Conservation (phyloP, 2,797 vertebrate species). For the Sebastes hubbsi region DNA sequence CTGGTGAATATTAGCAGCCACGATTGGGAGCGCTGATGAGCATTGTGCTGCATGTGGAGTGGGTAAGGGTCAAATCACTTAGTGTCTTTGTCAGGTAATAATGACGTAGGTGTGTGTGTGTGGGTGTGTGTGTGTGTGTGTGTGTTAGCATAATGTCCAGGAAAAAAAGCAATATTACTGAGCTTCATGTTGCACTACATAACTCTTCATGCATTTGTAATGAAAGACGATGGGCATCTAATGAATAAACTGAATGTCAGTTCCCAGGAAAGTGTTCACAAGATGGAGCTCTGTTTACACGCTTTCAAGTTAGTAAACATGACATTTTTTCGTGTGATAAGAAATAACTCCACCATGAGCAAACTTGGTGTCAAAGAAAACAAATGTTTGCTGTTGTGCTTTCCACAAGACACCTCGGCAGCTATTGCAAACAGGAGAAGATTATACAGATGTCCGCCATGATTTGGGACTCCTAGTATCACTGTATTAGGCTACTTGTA, state of each 20-base stretch:
- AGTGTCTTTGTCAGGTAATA: conserved; percentile 34
- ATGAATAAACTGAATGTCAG: background rate
- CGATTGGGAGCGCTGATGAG: conserved; percentile 31
- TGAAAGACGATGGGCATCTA: background rate
- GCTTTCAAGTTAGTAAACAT: background rate
- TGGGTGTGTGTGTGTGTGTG: background rate
- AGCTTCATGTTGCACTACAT: background rate
- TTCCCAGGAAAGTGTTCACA: background rate
- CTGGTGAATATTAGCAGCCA: conserved; percentile 54
- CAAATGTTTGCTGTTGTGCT: conserved; percentile 3
- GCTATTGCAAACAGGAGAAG: background rate
- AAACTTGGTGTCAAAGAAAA: background rate
- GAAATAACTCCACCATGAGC: background rate
- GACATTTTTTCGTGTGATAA: background rate
- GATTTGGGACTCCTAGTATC: background rate
- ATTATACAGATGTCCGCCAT: background rate
- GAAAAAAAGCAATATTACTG: background rate
- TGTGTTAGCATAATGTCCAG: background rate
- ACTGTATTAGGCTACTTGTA: too few species aligned
- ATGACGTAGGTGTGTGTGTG: conserved; percentile 6
- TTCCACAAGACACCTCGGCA: background rate
- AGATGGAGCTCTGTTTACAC: background rate
- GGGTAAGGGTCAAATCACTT: conserved; percentile 50
- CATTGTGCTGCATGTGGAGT: conserved; percentile 13
- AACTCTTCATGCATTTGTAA: background rate